Evolutionary conservation across 2,797 vertebrate genomes (phyloP).

Genomic region (Arremon brunneinucha): DNA sequence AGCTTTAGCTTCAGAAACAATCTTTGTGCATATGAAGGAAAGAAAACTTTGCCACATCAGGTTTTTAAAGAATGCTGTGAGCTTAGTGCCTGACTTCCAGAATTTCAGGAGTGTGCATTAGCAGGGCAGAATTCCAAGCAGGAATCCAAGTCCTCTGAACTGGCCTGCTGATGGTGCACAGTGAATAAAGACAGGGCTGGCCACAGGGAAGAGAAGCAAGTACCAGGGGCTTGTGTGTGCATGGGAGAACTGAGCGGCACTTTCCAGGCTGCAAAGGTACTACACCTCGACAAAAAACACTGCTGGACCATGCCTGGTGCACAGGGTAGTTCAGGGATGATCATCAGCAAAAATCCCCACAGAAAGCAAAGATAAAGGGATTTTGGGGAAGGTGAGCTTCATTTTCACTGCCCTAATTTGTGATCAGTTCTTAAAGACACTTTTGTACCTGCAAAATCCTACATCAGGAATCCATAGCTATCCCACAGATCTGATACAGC

Average conservation of each 20-base stretch:
- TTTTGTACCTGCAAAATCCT: neutral
- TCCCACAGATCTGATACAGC: neutral
- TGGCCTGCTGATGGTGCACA: rapidly evolving
- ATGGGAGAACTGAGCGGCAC: neutral
- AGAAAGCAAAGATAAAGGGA: neutral
- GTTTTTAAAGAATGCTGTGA: neutral
- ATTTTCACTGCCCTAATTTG: neutral
- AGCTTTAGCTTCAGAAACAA: neutral
- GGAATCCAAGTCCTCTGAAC: neutral
- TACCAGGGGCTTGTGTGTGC: neutral
- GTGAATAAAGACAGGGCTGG: rapidly evolving
- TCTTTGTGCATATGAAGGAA: neutral
- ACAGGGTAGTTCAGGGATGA: neutral
- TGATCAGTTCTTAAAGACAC: neutral
- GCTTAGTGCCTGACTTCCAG: neutral
- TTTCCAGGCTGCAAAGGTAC: neutral
- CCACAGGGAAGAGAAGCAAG: neutral
- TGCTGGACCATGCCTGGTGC: neutral
- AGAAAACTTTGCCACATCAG: neutral
- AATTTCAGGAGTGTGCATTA: neutral
- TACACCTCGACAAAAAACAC: neutral
- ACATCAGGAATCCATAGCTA: neutral
- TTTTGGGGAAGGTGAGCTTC: neutral
- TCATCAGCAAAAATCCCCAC: neutral
- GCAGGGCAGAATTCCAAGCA: neutral